Evolutionary conservation across 2,888 invertebrate species (phyloP).

Genomic region (Luperina testacea): DNA sequence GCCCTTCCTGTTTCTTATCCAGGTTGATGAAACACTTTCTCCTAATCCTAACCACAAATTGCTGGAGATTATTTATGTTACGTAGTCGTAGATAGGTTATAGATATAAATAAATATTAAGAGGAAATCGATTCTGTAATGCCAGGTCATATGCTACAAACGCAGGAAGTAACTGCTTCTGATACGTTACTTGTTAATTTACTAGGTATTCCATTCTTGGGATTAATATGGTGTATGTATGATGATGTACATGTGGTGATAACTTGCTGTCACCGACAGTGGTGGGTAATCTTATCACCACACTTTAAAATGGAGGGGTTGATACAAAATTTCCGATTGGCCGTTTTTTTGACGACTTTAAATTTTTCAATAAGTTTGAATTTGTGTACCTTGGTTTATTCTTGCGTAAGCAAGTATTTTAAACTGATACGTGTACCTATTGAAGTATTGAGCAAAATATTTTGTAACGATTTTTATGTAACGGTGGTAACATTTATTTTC

Average conservation of each 20-base stretch:
- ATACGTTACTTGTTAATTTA: not conserved
- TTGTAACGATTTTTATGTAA: constrained; percentile 80
- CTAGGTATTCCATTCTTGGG: not conserved
- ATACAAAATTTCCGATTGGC: not conserved
- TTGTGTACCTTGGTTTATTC: not conserved
- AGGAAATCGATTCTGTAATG: constrained; percentile 10
- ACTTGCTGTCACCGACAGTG: not conserved
- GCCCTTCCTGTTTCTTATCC: constrained; percentile 73
- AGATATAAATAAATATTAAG: not conserved
- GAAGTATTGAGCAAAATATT: constrained; percentile 76
- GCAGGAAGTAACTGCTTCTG: not conserved
- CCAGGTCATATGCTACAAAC: not conserved
- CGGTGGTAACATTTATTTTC: constrained; percentile 69
- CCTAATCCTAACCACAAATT: constrained; percentile 52
- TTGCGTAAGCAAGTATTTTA: not conserved
- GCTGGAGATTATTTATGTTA: constrained; percentile 42
- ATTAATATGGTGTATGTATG: not conserved
- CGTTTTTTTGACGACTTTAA: not conserved
- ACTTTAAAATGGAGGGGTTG: not conserved
- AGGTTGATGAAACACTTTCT: constrained; percentile 64
- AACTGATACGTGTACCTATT: constrained; percentile 71
- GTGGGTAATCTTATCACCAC: not conserved
- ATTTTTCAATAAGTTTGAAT: not conserved
- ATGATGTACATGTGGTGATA: not conserved
- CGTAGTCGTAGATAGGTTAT: constrained; percentile 17